Conservation (phyloP, 2,113 vertebrate genomes). For the Phainopepla nitens region DNA sequence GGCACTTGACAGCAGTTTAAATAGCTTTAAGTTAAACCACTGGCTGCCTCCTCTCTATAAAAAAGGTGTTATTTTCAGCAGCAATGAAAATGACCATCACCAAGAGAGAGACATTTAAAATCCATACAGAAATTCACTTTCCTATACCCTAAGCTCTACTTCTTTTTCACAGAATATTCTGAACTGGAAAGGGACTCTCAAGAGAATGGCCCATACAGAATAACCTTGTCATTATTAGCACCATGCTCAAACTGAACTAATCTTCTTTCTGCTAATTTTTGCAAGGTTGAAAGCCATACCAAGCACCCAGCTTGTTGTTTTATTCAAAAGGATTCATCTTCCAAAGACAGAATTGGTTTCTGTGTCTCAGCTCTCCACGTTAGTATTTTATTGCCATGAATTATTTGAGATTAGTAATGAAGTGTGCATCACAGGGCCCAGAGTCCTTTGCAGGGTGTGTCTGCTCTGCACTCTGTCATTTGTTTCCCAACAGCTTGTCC, state of each 20-base stretch:
- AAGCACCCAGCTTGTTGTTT: not conserved
- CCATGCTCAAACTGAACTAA: not conserved
- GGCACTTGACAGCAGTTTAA: not conserved
- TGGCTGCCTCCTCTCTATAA: not conserved
- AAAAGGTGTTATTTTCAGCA: slow-evolving; percentile 5
- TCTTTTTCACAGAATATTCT: not conserved
- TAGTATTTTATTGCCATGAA: slow-evolving; percentile 1
- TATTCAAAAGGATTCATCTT: not conserved
- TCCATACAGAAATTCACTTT: not conserved
- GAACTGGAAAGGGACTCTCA: not conserved
- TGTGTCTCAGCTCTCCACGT: not conserved
- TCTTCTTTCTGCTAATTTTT: not conserved
- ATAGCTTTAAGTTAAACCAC: not conserved
- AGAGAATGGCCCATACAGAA: not conserved
- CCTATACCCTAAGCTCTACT: not conserved
- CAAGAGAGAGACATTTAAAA: not conserved
- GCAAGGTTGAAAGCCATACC: not conserved
- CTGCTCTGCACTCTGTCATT: not conserved
- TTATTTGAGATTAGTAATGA: not conserved
- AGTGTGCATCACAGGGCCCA: not conserved
- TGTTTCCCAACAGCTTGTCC: not conserved
- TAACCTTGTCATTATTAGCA: not conserved
- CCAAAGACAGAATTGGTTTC: not conserved
- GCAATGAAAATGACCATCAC: slow-evolving; percentile 13
- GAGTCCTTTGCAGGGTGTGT: not conserved